Evolutionary conservation across 2,113 vertebrate genomes (phyloP), one percentile per base, ranked within the genome.

Genomic region (Cyrtonyx montezumae): DNA sequence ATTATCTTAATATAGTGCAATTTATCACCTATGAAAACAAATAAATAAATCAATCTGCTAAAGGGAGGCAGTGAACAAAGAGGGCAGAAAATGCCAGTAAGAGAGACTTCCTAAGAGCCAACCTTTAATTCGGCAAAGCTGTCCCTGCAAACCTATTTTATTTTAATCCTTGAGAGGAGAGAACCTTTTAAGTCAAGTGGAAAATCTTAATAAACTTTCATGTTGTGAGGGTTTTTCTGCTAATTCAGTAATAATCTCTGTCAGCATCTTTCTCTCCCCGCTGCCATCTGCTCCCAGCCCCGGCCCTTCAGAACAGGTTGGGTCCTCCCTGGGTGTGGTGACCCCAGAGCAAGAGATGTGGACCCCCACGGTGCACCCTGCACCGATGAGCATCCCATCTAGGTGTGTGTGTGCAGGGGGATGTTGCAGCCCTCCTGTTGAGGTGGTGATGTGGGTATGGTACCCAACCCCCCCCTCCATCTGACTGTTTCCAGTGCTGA

Each of bases 201-300:
- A 62, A 95, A 90, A 78, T 32, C 56, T 74, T 96, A 43, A 92
- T 92, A 79, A 83, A 83, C 51, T 48, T 84, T 76, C 34, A 63
- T 32, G 18, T 22, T 62, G 46, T 46, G 67, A 28, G 23, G 23
- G 7, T 32, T 66, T 94, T 90, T 67, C 26, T 32, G 51, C 79
- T 90, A 56, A 84, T 61, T 95, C 95, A 80, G 84, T 90, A 90
- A 77, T 21, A 86, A 56, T 32, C 16, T 82, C 74, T 95, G 88
- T 83, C 94, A 95, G 94, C 84, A 81, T 78, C 93, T 94, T 93
- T 78, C 84, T 78, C 75, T 91, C 78, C 94, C 55, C 20, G 30
- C 42, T 92, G 79, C 81, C 84, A 68, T 94, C 94, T 85, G 92
- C 85, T 94, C 84, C 28, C 92, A 87, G 84, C 91, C 94, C 79